phyloP scores from a whole-genome alignment of 2,888 invertebrate genomes.

The Synergus japonicus region DNA sequence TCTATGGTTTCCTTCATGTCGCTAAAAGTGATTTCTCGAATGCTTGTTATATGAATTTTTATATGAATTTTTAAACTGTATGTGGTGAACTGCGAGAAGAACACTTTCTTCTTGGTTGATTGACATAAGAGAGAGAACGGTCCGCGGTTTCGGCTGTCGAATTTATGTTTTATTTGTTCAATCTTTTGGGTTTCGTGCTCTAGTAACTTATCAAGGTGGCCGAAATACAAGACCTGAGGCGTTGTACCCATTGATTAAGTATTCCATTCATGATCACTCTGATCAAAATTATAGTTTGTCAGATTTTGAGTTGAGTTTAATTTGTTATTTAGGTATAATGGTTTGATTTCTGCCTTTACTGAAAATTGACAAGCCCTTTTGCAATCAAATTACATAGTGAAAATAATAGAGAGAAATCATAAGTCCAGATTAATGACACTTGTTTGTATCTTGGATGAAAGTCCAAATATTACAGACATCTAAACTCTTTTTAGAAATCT shows the following conservation, averaged over 20 bases:
- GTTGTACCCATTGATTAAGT: background rate
- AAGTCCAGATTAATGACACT: background rate
- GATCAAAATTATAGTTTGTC: background rate
- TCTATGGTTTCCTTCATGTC: background rate
- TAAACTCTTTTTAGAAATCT: too few species aligned
- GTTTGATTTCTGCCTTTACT: background rate
- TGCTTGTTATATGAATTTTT: constrained; percentile 12
- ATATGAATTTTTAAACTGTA: background rate
- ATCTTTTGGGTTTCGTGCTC: constrained; percentile 2
- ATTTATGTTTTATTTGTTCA: constrained; percentile 5
- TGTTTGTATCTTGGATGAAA: background rate
- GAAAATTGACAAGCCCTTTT: background rate
- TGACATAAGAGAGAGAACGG: background rate
- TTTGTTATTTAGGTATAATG: background rate
- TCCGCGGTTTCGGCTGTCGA: background rate
- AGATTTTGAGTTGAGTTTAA: background rate
- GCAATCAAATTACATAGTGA: background rate
- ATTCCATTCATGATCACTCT: background rate
- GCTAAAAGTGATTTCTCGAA: constrained; percentile 22
- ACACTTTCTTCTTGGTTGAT: constrained; percentile 23
- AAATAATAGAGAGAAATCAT: background rate
- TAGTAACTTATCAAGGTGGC: background rate
- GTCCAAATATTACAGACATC: too few species aligned
- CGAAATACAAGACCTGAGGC: background rate
- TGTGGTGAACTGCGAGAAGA: constrained; percentile 1